phyloP scores from a whole-genome alignment of 1,140 invertebrate species.

The Trigoniulus corallinus region DNA sequence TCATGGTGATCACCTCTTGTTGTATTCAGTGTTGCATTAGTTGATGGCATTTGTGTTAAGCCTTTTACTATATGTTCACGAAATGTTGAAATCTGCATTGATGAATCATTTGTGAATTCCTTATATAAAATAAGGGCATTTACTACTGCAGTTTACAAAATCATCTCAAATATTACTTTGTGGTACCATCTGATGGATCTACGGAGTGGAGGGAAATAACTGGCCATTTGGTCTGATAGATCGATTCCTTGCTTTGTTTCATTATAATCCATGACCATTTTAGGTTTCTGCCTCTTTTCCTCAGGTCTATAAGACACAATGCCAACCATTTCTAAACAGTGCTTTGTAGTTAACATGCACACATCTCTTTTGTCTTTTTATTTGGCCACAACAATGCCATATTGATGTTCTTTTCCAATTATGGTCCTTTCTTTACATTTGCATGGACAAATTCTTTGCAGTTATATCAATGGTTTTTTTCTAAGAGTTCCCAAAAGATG shows the following conservation, averaged over 20 bases:
- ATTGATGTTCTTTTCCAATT: conserved; percentile 2
- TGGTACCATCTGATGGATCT: too few relatives aligned
- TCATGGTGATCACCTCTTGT: too few relatives aligned
- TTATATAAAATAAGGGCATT: too few relatives aligned
- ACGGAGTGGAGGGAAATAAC: too few relatives aligned
- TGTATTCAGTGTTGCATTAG: too few relatives aligned
- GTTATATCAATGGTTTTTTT: conserved; percentile 1
- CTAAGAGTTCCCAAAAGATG: conserved; percentile 29
- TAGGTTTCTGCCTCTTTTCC: conserved; percentile 16
- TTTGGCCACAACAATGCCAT: conserved; percentile 22
- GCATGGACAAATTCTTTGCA: conserved; percentile 1
- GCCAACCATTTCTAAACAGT: conserved; percentile 14
- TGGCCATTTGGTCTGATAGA: conserved; percentile 26
- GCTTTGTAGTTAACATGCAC: conserved; percentile 24
- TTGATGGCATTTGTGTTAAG: too few relatives aligned
- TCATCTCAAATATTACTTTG: too few relatives aligned
- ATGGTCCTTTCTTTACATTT: conserved; percentile 9
- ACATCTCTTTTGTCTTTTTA: conserved; percentile 28
- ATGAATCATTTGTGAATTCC: too few relatives aligned
- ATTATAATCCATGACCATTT: conserved; percentile 26
- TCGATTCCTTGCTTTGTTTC: conserved; percentile 25
- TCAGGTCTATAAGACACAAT: conserved; percentile 6
- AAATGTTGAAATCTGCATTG: too few relatives aligned
- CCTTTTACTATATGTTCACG: too few relatives aligned
- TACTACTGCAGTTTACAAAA: too few relatives aligned